Evolutionary conservation across 1,140 invertebrate species (phyloP).

Genomic region (Calosoma granatense): DNA sequence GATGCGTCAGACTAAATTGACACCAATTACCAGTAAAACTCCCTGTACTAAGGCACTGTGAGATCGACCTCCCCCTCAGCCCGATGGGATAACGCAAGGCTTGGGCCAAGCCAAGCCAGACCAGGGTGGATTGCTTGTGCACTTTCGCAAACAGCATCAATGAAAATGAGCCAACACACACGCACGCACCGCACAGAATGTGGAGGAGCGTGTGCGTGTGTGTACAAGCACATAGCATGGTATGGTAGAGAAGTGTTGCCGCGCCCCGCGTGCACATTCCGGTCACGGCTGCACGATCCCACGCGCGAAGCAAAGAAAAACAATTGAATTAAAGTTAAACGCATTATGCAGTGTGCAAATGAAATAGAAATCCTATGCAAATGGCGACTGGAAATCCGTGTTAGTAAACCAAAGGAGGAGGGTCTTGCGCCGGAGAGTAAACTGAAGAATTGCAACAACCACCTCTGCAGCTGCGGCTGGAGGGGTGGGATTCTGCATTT

Average conservation of each 20-base stretch:
- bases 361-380: constrained; percentile 51
- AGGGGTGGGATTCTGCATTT: too few species aligned
- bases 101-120: too few species aligned
- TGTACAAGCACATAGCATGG: constrained; percentile 11
- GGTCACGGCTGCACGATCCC: constrained; percentile 14
- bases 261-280: constrained; percentile 7
- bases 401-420: background rate
- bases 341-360: constrained; percentile 50
- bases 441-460: background rate
- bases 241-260: background rate
- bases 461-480: too few species aligned
- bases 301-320: constrained; percentile 14
- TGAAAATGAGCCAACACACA: constrained; percentile 35
- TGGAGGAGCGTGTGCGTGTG: background rate
- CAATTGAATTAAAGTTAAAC: constrained; percentile 44
- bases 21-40: constrained; percentile 61
- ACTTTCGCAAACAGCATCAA: constrained; percentile 30
- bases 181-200: constrained; percentile 14
- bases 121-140: too few species aligned
- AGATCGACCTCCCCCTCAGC: constrained; percentile 23
- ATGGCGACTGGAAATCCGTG: constrained; percentile 30
- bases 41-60: constrained; percentile 34
- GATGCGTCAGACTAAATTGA: constrained; percentile 48
- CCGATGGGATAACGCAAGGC: too few species aligned
- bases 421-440: background rate